Percentiles rank a stretch among this genome's conserved stretches.
phyloP scores from a whole-genome alignment of 2,113 vertebrate genomes.

The Microtus oregoni region DNA sequence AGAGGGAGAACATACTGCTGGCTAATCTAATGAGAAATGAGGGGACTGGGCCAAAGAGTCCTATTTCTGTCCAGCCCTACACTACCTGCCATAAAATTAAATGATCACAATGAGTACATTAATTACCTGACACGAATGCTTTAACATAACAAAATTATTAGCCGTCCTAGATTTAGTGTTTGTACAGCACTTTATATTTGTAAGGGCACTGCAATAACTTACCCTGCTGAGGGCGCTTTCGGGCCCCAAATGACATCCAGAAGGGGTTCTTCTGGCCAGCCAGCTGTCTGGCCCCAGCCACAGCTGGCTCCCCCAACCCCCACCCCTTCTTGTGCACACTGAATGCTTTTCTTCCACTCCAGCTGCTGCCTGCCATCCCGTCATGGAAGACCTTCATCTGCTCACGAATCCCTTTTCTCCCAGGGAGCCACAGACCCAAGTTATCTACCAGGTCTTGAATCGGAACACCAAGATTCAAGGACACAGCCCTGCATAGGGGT shows the following conservation, averaged over 20 bases:
- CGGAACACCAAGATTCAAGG: not conserved
- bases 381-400: not conserved
- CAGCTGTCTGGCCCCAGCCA: conserved; percentile 71
- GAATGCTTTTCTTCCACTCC: conserved; percentile 52
- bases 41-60: conserved; percentile 81
- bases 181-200: conserved; percentile 82
- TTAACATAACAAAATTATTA: conserved; percentile 85
- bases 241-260: conserved; percentile 41
- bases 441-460: not conserved
- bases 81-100: conserved; percentile 85
- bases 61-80: conserved; percentile 80
- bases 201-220: conserved; percentile 79
- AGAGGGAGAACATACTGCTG: conserved; percentile 40
- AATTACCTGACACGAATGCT: conserved; percentile 83
- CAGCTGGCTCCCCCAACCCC: conserved; percentile 51
- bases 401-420: not conserved
- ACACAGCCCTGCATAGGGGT: not conserved
- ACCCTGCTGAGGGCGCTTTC: conserved; percentile 60
- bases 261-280: conserved; percentile 68
- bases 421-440: not conserved
- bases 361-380: conserved; percentile 25
- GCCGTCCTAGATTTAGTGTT: conserved; percentile 82
- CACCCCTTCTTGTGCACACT: conserved; percentile 19
- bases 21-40: conserved; percentile 76
- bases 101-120: conserved; percentile 84